Conservation (phyloP, 1,140 invertebrate genomes). For the Heliconius himera region DNA sequence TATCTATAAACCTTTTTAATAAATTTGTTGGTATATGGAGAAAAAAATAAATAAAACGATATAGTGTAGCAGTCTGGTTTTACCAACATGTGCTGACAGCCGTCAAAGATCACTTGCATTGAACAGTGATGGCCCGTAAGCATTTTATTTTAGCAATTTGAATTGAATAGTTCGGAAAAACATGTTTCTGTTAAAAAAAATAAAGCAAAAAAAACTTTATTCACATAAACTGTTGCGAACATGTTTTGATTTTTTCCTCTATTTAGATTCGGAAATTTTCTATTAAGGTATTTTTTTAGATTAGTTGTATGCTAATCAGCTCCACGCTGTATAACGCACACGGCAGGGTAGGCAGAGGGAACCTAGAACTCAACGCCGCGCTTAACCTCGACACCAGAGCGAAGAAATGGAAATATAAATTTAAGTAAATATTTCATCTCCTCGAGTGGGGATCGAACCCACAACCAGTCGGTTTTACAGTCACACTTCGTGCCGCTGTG, state of each 20-base stretch:
- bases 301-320: too few relatives aligned
- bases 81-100: not conserved
- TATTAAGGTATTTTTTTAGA: too few relatives aligned
- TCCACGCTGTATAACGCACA: too few relatives aligned
- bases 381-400: too few relatives aligned
- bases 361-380: too few relatives aligned
- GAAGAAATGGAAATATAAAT: too few relatives aligned
- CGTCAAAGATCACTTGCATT: slow-evolving; percentile 11
- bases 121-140: not conserved
- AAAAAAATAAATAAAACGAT: not conserved
- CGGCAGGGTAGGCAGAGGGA: too few relatives aligned
- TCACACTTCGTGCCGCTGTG: too few relatives aligned
- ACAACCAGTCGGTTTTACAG: too few relatives aligned
- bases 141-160: slow-evolving; percentile 9
- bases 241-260: not conserved
- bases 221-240: not conserved
- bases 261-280: not conserved
- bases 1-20: not conserved
- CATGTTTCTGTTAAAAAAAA: not conserved
- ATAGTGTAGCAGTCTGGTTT: not conserved
- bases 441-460: too few relatives aligned
- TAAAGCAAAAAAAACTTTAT: not conserved
- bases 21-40: not conserved
- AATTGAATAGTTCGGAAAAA: not conserved
- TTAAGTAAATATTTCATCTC: too few relatives aligned